phyloP scores from a whole-genome alignment of 2,797 vertebrate genomes.

The Sebastes glaucus region DNA sequence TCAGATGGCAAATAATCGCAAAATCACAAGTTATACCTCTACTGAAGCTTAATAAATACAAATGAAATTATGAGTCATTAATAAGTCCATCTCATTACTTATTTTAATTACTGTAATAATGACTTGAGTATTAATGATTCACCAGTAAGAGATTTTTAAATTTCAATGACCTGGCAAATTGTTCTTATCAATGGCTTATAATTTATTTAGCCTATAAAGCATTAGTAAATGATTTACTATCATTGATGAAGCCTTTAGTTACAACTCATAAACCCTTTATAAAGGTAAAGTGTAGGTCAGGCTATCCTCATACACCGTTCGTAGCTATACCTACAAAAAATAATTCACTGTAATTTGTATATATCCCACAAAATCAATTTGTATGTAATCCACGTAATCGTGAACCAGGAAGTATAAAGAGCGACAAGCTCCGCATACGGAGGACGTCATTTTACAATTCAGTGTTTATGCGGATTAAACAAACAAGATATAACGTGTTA shows the following conservation, averaged over 20 bases:
- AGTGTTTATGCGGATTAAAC: no score
- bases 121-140: neutral
- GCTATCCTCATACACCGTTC: no score
- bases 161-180: neutral
- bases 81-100: neutral
- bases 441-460: neutral
- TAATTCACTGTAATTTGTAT: rapidly evolving
- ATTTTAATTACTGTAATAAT: neutral
- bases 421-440: neutral
- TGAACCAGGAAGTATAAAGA: no score
- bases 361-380: rapidly evolving
- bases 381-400: no score
- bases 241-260: no score
- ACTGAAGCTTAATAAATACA: neutral
- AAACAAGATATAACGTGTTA: no score
- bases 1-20: neutral
- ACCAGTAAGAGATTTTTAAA: neutral
- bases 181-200: no score
- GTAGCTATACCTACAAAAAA: rapidly evolving
- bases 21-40: neutral
- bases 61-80: neutral
- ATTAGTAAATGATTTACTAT: no score
- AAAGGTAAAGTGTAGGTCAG: no score
- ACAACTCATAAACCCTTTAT: no score
- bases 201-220: neutral